Percentiles rank a stretch among this genome's conserved stretches.
Conservation (phyloP, 2,113 vertebrate species). For the Macquaria ambigua region DNA sequence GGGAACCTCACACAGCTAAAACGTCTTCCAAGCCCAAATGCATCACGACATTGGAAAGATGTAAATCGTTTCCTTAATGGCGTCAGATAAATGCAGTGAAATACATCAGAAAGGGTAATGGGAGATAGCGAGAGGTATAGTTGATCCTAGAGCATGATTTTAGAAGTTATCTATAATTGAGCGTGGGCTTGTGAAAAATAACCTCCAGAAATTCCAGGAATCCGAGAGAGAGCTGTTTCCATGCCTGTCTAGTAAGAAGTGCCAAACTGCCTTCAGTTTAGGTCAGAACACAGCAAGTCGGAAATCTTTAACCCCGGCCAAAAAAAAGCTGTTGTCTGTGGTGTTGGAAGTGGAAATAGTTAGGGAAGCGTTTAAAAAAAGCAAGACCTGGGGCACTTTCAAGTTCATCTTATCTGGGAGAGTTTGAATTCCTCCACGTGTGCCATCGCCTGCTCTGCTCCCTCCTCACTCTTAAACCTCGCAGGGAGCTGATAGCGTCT, state of each 20-base stretch:
- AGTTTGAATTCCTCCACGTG: conserved; percentile 76
- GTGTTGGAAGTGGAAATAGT: conserved; percentile 29
- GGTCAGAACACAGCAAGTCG: conserved; percentile 46
- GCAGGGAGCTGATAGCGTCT: conserved; percentile 72
- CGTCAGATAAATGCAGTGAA: conserved; percentile 12
- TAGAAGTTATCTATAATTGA: conserved; percentile 33
- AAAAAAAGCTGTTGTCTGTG: conserved; percentile 38
- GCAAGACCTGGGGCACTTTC: conserved; percentile 60
- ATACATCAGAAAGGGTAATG: not conserved
- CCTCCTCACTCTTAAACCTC: conserved; percentile 53
- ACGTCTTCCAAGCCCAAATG: not conserved
- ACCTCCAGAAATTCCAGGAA: conserved; percentile 56
- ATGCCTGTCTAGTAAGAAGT: conserved; percentile 28
- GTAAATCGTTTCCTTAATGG: not conserved
- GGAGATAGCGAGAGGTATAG: not conserved
- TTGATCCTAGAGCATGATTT: not conserved
- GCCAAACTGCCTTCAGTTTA: conserved; percentile 4
- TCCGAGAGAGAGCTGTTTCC: conserved; percentile 27
- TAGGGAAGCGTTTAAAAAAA: conserved; percentile 44
- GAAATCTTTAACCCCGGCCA: conserved; percentile 3
- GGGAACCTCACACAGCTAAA: not conserved
- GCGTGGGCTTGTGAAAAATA: conserved; percentile 37
- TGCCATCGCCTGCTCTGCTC: conserved; percentile 67
- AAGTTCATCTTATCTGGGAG: conserved; percentile 71
- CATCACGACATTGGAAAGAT: not conserved